These are phyloP conservation scores for Ceratitis capitata DNA, from an alignment of 1,140 invertebrate species.

Conservation along the genomic window DNA sequence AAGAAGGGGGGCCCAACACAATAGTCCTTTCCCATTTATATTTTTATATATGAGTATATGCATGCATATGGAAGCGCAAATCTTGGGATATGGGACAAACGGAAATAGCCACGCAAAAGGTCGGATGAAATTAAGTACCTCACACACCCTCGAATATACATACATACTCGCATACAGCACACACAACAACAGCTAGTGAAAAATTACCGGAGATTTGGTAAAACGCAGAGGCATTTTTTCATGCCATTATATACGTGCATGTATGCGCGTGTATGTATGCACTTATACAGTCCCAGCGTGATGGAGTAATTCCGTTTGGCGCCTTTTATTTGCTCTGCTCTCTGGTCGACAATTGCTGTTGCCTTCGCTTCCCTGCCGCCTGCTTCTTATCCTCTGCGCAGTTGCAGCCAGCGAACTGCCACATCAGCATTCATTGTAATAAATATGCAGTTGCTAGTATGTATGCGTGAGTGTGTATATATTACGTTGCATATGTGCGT, in stretches of 20 bases:
- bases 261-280: neutral
- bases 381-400: neutral
- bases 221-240: neutral
- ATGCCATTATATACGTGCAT: neutral
- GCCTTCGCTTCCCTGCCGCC: neutral
- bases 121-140: constrained; percentile 29
- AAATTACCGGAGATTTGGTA: constrained; percentile 17
- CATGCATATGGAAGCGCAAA: neutral
- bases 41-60: neutral
- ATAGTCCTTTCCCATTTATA: neutral
- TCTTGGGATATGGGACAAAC: neutral
- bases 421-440: constrained; percentile 10
- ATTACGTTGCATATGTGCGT: neutral
- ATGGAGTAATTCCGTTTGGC: neutral
- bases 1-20: no score
- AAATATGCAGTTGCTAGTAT: neutral
- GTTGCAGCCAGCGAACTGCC: neutral
- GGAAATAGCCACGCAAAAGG: constrained; percentile 4
- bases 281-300: neutral
- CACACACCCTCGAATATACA: no score
- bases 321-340: neutral
- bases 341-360: neutral
- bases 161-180: no score
- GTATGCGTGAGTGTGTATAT: neutral
- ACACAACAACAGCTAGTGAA: neutral